Percentiles rank a stretch among this genome's conserved stretches.
Conservation (phyloP, 2,797 vertebrate species). For the Myiotriccus ornatus region DNA sequence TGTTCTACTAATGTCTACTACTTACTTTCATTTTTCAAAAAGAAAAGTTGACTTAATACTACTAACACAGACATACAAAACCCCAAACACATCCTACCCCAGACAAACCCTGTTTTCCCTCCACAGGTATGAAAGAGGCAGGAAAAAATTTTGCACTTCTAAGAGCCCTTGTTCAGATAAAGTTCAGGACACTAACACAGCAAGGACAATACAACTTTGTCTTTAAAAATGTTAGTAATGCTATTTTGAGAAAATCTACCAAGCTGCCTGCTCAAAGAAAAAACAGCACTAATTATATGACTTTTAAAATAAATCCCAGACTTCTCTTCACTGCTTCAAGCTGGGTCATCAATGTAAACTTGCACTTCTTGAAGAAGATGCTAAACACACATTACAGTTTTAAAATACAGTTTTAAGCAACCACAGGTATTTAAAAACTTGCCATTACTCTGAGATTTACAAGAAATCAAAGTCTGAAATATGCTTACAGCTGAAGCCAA, state of each 20-base stretch:
- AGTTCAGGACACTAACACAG: neutral
- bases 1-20: neutral
- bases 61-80: neutral
- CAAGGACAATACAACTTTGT: neutral
- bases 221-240: neutral
- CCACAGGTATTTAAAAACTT: neutral
- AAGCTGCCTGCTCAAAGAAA: neutral
- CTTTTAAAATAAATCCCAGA: neutral
- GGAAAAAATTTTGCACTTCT: neutral
- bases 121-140: neutral
- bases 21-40: neutral
- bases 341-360: fast-evolving
- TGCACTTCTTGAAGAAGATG: neutral
- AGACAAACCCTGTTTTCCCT: neutral
- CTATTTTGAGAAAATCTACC: neutral
- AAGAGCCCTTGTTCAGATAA: neutral
- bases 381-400: neutral
- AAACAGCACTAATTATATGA: neutral
- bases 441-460: neutral
- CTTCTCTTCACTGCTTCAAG: neutral
- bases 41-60: neutral
- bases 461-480: neutral
- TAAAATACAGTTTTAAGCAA: neutral
- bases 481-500: constrained; percentile 92
- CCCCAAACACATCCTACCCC: neutral